Evolutionary conservation across 2,113 vertebrate species (phyloP).

Genomic region (Craseonycteris thonglongyai): DNA sequence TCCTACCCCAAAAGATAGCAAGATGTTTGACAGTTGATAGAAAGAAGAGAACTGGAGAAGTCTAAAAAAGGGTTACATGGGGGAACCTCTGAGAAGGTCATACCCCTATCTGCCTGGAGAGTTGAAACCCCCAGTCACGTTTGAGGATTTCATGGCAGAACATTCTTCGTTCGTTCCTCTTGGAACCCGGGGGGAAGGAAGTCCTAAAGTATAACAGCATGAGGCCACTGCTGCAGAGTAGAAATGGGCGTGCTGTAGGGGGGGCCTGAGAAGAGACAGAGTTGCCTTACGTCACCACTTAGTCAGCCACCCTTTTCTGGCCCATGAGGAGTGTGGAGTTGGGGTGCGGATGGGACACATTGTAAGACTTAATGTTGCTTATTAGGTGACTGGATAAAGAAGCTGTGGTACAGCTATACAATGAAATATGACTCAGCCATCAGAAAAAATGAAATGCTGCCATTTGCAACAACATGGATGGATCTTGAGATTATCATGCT

Average conservation of each 20-base stretch:
- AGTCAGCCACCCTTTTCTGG: not conserved
- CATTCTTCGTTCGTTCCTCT: not conserved
- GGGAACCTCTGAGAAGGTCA: not conserved
- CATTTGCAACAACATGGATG: too few species aligned
- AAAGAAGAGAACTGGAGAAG: not conserved
- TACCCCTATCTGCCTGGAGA: too few species aligned
- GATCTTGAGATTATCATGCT: too few species aligned
- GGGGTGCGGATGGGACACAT: not conserved
- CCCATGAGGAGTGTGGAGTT: not conserved
- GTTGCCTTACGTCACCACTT: not conserved
- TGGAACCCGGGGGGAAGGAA: not conserved
- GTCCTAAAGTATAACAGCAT: not conserved
- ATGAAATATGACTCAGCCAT: too few species aligned
- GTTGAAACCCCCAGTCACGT: not conserved
- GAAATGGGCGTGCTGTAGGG: not conserved
- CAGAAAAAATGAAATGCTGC: too few species aligned
- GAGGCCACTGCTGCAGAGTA: not conserved
- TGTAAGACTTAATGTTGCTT: not conserved
- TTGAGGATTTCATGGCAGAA: not conserved
- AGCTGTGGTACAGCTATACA: too few species aligned
- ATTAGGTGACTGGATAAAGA: too few species aligned
- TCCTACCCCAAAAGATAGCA: not conserved
- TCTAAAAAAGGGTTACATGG: not conserved
- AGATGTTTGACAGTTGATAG: not conserved
- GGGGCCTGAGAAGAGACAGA: not conserved